Conservation (phyloP, 2,888 invertebrate genomes). For the Troides aeacus region DNA sequence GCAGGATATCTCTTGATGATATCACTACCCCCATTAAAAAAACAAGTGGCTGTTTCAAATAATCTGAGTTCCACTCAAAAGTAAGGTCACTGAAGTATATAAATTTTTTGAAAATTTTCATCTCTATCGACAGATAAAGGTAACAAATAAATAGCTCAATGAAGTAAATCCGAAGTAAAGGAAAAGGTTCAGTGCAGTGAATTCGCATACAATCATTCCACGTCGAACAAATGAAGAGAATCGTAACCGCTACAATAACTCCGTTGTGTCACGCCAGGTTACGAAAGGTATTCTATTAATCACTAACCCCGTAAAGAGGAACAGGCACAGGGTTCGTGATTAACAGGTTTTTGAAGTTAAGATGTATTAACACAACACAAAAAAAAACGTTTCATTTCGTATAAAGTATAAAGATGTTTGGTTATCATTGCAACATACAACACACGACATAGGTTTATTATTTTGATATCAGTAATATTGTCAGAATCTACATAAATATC, state of each 20-base stretch:
- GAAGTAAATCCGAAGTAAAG: conserved; percentile 19
- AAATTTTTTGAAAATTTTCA: background rate
- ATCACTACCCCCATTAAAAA: no score
- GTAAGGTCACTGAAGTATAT: no score
- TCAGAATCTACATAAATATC: no score
- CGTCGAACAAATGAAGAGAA: conserved; percentile 15
- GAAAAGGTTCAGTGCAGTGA: conserved; percentile 15
- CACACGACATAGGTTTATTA: no score
- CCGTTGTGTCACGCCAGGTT: conserved; percentile 35
- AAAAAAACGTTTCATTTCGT: no score
- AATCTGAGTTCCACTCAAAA: no score
- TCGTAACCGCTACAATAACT: conserved; percentile 28
- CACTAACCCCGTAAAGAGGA: conserved; percentile 28
- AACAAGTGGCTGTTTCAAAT: no score
- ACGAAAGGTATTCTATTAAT: conserved; percentile 36
- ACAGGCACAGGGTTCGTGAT: conserved; percentile 5
- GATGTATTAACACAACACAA: background rate
- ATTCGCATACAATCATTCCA: conserved; percentile 23
- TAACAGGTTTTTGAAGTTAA: background rate
- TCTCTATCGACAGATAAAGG: background rate
- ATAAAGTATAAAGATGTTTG: no score
- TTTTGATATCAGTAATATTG: no score
- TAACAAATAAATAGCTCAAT: background rate
- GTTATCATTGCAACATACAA: no score
- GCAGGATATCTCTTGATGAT: no score